These are phyloP conservation scores for Atherinomorus stipes DNA, from an alignment of 2,113 vertebrate species.

Conservation along the genomic window DNA sequence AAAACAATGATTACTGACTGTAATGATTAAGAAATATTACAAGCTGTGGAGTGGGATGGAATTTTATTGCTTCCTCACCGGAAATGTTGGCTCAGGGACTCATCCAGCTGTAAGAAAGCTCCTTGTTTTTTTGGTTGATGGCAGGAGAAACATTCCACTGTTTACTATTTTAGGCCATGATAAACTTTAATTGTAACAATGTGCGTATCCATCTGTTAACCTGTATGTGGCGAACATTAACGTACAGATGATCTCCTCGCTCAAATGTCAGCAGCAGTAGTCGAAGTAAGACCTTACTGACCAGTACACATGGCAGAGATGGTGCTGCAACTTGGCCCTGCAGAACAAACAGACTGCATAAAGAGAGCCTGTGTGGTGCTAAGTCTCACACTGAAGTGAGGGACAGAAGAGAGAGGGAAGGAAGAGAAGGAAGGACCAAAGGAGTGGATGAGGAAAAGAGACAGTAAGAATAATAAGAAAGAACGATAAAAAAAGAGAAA, in stretches of 20 bases:
- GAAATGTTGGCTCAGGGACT: constrained; percentile 36
- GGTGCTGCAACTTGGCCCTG: constrained; percentile 30
- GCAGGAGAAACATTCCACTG: constrained; percentile 38
- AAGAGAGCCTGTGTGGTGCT: constrained; percentile 64
- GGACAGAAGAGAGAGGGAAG: constrained; percentile 26
- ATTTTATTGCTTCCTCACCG: constrained; percentile 39
- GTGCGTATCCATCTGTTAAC: constrained; percentile 22
- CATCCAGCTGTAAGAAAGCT: constrained; percentile 41
- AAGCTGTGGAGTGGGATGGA: constrained; percentile 7
- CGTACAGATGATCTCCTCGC: not conserved
- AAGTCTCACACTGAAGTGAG: constrained; percentile 60
- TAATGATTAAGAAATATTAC: constrained; percentile 1
- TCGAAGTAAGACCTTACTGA: constrained; percentile 25
- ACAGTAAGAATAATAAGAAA: not conserved
- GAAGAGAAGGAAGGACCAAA: not conserved
- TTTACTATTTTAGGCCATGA: constrained; percentile 14
- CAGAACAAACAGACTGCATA: constrained; percentile 65
- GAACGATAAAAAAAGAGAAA: constrained; percentile 14
- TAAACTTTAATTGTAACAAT: constrained; percentile 40
- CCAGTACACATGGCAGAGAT: not conserved
- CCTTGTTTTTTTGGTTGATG: constrained; percentile 6
- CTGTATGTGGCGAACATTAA: not conserved
- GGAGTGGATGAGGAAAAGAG: not conserved
- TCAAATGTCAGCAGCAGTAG: constrained; percentile 11
- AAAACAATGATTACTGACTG: constrained; percentile 14